These are phyloP conservation scores for Antheraea pernyi DNA, from an alignment of 1,140 invertebrate species.

Conservation along the genomic window DNA sequence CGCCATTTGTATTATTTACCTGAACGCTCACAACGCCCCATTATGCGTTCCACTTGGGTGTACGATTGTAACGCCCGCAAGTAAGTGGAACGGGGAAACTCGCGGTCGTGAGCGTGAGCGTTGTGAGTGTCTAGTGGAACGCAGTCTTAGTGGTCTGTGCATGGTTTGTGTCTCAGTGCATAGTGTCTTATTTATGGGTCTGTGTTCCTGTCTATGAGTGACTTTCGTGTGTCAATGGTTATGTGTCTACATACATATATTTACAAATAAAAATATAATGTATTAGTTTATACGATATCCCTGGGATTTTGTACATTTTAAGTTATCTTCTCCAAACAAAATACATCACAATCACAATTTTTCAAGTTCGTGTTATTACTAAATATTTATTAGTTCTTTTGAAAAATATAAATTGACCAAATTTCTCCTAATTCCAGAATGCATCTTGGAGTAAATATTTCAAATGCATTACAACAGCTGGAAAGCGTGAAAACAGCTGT, in stretches of 20 bases:
- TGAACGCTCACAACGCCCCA: too few species aligned
- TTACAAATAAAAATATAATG: slow-evolving; percentile 1
- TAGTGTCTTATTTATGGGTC: too few species aligned
- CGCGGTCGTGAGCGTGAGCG: too few species aligned
- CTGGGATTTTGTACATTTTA: neutral
- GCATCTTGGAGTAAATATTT: slow-evolving; percentile 80
- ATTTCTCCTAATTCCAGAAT: slow-evolving; percentile 32
- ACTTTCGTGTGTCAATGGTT: too few species aligned
- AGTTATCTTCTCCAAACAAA: neutral
- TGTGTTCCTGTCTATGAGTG: too few species aligned
- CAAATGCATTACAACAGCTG: slow-evolving; percentile 88
- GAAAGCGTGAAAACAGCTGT: slow-evolving; percentile 89
- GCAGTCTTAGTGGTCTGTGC: too few species aligned
- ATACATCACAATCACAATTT: neutral
- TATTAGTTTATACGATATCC: neutral
- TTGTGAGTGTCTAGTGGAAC: too few species aligned
- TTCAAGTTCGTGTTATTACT: neutral
- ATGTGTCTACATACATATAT: neutral
- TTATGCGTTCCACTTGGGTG: too few species aligned
- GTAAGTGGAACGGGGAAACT: too few species aligned
- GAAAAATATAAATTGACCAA: neutral
- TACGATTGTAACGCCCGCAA: too few species aligned
- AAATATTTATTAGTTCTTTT: neutral
- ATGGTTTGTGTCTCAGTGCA: too few species aligned
- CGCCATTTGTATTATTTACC: too few species aligned